Base-by-base conservation (phyloP, 2,888 invertebrate genomes). In the Neuroscelio doddi region DNA sequence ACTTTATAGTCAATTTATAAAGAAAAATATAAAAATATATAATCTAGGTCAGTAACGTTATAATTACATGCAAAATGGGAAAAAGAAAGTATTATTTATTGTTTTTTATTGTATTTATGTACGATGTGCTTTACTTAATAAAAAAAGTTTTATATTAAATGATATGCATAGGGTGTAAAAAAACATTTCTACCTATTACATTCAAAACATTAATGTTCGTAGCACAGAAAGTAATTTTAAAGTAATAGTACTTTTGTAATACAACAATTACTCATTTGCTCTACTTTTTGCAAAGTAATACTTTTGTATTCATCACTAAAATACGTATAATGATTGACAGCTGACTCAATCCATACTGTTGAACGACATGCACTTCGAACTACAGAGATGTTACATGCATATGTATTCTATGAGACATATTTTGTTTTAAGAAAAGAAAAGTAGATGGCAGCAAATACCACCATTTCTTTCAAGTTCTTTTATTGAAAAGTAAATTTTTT, bases 241-340 rank as follows among this genome's bases (percentile, higher is more conserved):
- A 16, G 16, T n/a, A 30, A 4, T 4, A 24, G 10, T 14, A 26
- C 12, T 41, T 15, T 30, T 30, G 15, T 34, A 34, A 42, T 1
- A 1, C 12, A 27, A 38, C 34, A 53, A 10, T 27, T 9, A 26
- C 4, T 36, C 34, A 44, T 53, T 53, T 38, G 27, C 36, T 29
- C 16, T 12, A 36, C 7, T 44, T 36, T 53, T 53, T 44, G 44
- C 34, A 44, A 26, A 53, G 36, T 45, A 53, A 53, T 44, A 53
- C 16, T 17, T 27, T 45, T 30, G 3, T n/a, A 45, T 8, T 29
- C 34, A 47, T 47, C 15, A 41, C 30, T 41, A 27, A 51, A 45
- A 26, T 39, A 36, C n/a, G 29, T 27, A 7, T 30, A 47, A 39
- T 52, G 52, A 59, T 59, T 52, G 59, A 51, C 59, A 59, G 59